A percentile compares a stretch with the other conserved stretches of the same genome.
Conservation (phyloP, 92 coral and sea anemone genomes). For the Palythoa caribaeorum region DNA sequence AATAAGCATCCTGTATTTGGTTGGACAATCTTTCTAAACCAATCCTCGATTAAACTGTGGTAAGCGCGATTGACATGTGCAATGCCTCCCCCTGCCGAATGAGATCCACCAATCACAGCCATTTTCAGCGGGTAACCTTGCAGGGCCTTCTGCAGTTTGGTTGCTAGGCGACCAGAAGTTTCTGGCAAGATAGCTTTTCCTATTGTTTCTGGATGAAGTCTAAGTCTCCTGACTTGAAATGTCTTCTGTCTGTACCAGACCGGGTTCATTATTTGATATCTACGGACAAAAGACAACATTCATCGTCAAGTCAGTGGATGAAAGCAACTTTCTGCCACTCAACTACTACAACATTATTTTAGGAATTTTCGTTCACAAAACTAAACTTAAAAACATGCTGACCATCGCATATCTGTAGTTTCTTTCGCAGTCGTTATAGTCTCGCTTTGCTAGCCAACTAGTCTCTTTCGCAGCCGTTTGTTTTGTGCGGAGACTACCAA, state of each 20-base stretch:
- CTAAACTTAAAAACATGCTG: too few relatives aligned
- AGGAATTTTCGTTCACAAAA: background rate
- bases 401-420: too few relatives aligned
- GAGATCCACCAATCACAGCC: slow-evolving; percentile 51
- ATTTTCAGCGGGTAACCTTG: slow-evolving; percentile 33
- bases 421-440: too few relatives aligned
- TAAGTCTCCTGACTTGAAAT: slow-evolving; percentile 25
- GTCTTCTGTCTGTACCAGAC: slow-evolving; percentile 22
- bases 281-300: background rate
- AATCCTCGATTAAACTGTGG: slow-evolving; percentile 17
- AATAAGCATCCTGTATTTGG: slow-evolving; percentile 12
- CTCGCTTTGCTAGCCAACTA: too few relatives aligned
- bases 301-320: background rate
- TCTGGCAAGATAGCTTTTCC: slow-evolving; percentile 14
- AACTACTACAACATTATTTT: background rate
- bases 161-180: slow-evolving; percentile 39
- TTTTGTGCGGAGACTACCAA: too few relatives aligned
- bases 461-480: too few relatives aligned
- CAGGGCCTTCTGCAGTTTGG: slow-evolving; percentile 30
- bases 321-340: background rate
- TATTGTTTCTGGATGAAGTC: background rate
- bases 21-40: slow-evolving; percentile 33
- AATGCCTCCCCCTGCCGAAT: slow-evolving; percentile 42
- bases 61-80: slow-evolving; percentile 8
- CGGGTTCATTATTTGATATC: background rate